Conservation (phyloP, 2,113 vertebrate species). For the Clarias magur region DNA sequence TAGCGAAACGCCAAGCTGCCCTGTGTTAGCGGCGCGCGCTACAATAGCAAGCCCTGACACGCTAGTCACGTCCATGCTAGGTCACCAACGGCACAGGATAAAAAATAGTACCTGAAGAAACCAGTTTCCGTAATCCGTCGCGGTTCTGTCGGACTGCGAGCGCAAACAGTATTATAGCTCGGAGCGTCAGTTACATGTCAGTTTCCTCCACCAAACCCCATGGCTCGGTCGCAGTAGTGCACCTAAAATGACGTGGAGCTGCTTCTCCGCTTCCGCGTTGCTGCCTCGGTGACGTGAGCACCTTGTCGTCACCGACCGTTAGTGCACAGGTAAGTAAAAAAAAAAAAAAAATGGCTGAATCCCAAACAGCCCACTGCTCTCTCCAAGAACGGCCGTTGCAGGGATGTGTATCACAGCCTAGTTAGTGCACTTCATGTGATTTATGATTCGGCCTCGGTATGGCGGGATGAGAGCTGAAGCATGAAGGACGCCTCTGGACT, state of each 20-base stretch:
- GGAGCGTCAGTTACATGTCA: constrained; percentile 10
- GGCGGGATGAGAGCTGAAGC: background rate
- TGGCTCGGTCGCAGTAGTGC: constrained; percentile 41
- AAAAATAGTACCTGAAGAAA: constrained; percentile 42
- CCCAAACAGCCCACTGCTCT: background rate
- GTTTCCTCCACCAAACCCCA: background rate
- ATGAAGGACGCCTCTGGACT: background rate
- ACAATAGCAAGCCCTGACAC: background rate
- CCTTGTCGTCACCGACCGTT: constrained; percentile 39
- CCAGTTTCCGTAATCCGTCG: background rate
- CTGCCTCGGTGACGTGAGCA: constrained; percentile 50
- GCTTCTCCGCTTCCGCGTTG: constrained; percentile 68
- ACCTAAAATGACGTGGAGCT: constrained; percentile 75
- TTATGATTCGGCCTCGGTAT: background rate
- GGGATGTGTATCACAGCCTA: background rate
- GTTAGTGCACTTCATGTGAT: background rate
- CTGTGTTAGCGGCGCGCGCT: background rate
- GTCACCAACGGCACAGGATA: background rate
- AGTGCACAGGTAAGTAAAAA: constrained; percentile 28
- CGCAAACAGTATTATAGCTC: background rate
- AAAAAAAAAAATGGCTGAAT: background rate
- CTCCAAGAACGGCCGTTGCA: background rate
- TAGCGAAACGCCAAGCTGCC: background rate
- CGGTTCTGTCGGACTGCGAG: background rate
- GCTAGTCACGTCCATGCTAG: constrained; percentile 29